Evolutionary conservation across 2,888 invertebrate genomes (phyloP), one percentile per base, ranked within the genome.

Genomic region (Calliopum simillimum): DNA sequence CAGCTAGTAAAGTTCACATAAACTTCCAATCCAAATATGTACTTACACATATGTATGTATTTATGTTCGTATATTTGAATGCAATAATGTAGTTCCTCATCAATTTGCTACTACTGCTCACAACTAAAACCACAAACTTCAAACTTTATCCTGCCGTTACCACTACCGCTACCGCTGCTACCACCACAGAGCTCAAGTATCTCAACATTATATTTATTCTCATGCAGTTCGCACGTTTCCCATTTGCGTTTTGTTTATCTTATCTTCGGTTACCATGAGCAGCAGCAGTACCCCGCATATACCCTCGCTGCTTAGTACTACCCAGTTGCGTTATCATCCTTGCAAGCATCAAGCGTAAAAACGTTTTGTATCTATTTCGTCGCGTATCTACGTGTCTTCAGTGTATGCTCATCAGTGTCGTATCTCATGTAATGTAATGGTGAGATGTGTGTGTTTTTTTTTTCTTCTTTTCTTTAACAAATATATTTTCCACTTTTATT

Each of bases 161-260:
- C 33, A 33, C 8, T 8, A 33, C 33, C 33, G 33, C 33, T 33
- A 8, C 33, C 33, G 8, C 33, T n/a, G n/a, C n/a, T n/a, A n/a
- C 44, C 19, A 11, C 43, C 59, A n/a, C n/a, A n/a, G n/a, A 33
- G 23, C 61, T 44, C 4, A 59, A 43, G 43, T n/a, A 41, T 59
- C 16, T 43, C n/a, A 16, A 41, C 19, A 41, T 19, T 33, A 11
- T n/a, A 19, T 16, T 44, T 33, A 19, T 13, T 59, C 41, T 33
- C 33, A 33, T 25, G 25, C 19, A n/a, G n/a, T 21, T 19, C 49
- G 58, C 67, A 67, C 67, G 67, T 67, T 59, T 67, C 47, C 44
- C 67, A 67, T 67, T 67, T 59, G 49, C 56, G 49, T 58, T 49
- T 58, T 67, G 58, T 67, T 67, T 67, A 56, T 66, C 58, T 66